These are phyloP conservation scores for Pseudachorutes palmiensis DNA, from an alignment of 1,140 invertebrate genomes.

Conservation along the genomic window DNA sequence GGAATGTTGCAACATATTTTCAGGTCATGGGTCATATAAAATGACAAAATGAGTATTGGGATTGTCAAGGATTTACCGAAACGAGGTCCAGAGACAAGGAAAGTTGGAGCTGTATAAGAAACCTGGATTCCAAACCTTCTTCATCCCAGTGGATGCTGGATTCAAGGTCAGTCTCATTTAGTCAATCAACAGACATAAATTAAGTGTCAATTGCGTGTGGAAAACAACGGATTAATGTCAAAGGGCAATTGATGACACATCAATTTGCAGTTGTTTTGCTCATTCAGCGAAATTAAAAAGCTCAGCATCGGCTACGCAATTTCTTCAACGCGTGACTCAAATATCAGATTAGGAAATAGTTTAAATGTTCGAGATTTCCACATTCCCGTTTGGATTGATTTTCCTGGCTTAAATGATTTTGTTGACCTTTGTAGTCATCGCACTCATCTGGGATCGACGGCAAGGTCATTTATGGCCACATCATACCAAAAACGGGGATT, in stretches of 20 bases:
- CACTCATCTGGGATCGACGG: conserved; percentile 60
- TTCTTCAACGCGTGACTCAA: no score
- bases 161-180: conserved; percentile 57
- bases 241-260: no score
- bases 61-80: conserved; percentile 33
- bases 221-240: no score
- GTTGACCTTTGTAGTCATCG: neutral
- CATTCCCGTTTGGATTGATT: neutral
- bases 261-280: no score
- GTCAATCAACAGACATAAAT: neutral
- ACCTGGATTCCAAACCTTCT: conserved; percentile 73
- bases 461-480: conserved; percentile 78
- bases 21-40: neutral
- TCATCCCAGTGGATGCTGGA: conserved; percentile 78
- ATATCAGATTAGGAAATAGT: no score
- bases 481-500: conserved; percentile 74
- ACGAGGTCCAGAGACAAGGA: conserved; percentile 58
- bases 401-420: neutral
- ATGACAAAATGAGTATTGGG: neutral
- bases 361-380: neutral
- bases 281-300: no score
- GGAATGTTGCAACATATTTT: no score
- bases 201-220: neutral
- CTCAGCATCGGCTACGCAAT: no score
- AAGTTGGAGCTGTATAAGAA: conserved; percentile 66